Evolutionary conservation across 2,113 vertebrate genomes (phyloP).

Genomic region (Pterocles gutturalis): DNA sequence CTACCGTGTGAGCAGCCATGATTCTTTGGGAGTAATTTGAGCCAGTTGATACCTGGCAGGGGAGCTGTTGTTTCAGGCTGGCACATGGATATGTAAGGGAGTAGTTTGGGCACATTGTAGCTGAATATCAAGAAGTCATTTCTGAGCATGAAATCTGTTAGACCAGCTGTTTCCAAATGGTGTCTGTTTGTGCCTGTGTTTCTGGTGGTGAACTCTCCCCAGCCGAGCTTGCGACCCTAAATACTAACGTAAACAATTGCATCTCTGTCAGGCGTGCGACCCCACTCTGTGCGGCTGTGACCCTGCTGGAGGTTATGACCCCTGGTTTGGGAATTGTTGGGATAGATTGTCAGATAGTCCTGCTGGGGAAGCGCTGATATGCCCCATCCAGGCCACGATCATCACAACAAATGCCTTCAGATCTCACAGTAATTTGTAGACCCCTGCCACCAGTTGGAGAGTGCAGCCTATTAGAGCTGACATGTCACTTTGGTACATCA

Average conservation of each 20-base stretch:
- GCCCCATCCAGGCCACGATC: conserved; percentile 10
- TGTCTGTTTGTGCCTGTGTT: conserved; percentile 48
- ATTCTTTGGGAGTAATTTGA: neutral
- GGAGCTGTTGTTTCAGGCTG: conserved; percentile 24
- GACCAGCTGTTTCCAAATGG: conserved; percentile 60
- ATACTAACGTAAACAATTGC: conserved; percentile 48
- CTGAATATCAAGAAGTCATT: neutral
- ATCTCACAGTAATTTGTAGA: conserved; percentile 65
- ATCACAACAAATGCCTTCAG: conserved; percentile 65
- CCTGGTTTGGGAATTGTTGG: neutral
- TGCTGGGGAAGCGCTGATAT: neutral
- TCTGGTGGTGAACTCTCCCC: conserved; percentile 29
- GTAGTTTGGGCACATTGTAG: neutral
- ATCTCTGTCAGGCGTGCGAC: conserved; percentile 37
- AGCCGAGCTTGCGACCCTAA: neutral
- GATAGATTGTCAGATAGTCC: neutral
- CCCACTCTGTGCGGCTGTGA: conserved; percentile 28
- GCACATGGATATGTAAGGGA: neutral
- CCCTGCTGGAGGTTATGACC: conserved; percentile 53
- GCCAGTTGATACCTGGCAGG: conserved; percentile 1
- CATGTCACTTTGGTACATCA: conserved; percentile 54
- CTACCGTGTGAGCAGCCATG: neutral
- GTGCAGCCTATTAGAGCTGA: conserved; percentile 60
- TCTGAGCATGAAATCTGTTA: conserved; percentile 25
- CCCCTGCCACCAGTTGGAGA: conserved; percentile 1